These are phyloP conservation scores for Lepidocyrtinus sp. DNA, from an alignment of 2,888 invertebrate genomes.

Conservation along the genomic window DNA sequence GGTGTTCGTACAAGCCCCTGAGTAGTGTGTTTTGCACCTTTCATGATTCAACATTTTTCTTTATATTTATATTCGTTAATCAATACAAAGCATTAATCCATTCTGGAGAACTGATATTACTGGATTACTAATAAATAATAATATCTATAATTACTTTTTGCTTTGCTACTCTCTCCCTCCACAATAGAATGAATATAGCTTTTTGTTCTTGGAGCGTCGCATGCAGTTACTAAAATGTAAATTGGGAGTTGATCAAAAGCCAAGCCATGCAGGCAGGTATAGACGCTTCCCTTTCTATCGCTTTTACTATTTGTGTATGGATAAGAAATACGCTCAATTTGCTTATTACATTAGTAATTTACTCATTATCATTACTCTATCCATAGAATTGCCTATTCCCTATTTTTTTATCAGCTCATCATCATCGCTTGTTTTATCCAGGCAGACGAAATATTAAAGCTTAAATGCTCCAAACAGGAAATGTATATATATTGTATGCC, in stretches of 20 bases:
- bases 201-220: no score
- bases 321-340: conserved; percentile 55
- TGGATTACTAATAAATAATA: conserved; percentile 24
- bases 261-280: no score
- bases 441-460: neutral
- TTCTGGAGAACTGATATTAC: neutral
- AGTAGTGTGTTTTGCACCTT: no score
- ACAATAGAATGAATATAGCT: no score
- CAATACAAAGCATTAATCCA: conserved; percentile 46
- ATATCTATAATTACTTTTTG: conserved; percentile 41
- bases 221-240: neutral
- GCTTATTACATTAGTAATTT: conserved; percentile 56
- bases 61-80: conserved; percentile 43
- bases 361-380: conserved; percentile 5
- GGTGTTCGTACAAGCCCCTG: no score
- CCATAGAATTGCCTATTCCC: neutral
- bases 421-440: neutral
- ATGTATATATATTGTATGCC: conserved; percentile 1
- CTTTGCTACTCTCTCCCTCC: neutral
- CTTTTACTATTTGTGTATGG: conserved; percentile 1
- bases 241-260: conserved; percentile 39
- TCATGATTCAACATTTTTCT: conserved; percentile 1
- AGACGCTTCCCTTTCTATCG: neutral
- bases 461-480: conserved; percentile 24
- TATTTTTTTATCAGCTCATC: conserved; percentile 44